Base-by-base conservation (phyloP, 1,140 invertebrate species). In the Eumeta japonica region DNA sequence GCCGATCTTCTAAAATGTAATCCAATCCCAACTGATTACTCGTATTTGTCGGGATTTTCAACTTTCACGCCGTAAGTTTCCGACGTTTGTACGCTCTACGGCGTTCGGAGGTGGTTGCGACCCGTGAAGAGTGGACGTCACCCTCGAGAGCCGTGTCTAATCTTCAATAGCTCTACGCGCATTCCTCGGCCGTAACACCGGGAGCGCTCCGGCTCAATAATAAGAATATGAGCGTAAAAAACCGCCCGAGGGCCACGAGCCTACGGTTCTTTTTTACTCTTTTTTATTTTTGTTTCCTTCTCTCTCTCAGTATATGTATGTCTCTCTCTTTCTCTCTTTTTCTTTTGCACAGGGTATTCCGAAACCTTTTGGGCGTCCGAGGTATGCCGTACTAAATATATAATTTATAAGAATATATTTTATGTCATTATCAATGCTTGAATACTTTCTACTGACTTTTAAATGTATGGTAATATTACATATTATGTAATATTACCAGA, bases 161-260 rank as follows among this genome's bases (percentile, higher is more conserved):
- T n/a, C n/a, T n/a, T n/a, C n/a, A n/a, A n/a, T n/a, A n/a, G n/a
- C n/a, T n/a, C n/a, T n/a, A n/a, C n/a, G 55, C 58, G 55, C 68
- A 74, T 74, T 71, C 68, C 66, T 51, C 57, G 47, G 43, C 44
- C 68, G 68, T 74, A 74, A 74, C 66, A 74, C 68, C 64, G 62
- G 68, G 66, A 74, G 68, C 68, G 52, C 41, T 51, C 52, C 49
- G 53, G 56, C 58, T 60, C 57, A 70, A 65, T 67, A 74, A 71
- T 70, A 73, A 66, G 55, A 62, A 73, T 65, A 74, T 67, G 60
- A 60, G 57, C 46, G 54, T 62, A 68, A 72, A 72, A 73, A 71
- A 73, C n/a, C n/a, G n/a, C n/a, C n/a, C n/a, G n/a, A n/a, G n/a
- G n/a, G n/a, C n/a, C n/a, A n/a, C 46, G 46, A 43, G 47, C 48